Base-by-base conservation (phyloP, 2,888 invertebrate species). In the Drosophila anomalata region DNA sequence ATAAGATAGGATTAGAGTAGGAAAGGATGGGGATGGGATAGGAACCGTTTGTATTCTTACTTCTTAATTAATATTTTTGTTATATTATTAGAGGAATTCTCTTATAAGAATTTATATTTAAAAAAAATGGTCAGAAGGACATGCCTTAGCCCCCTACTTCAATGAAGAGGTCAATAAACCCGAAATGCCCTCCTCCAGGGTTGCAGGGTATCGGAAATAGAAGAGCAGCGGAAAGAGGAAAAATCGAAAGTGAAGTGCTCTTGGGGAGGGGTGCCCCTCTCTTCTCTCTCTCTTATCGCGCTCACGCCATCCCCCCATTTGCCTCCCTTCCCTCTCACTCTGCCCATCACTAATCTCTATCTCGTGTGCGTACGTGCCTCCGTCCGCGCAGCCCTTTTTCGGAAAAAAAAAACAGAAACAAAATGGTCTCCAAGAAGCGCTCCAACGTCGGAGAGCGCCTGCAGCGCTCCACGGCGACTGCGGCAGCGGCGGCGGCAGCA, bases 391-490 rank as follows among this genome's bases (percentile, higher is more conserved):
- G 62, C 67, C 60, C 77, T 51, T 41, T 33, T 36, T 3, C n/a
- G 7, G 6, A n/a, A 36, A n/a, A 14, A n/a, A n/a, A 36, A n/a
- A 36, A 4, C 36, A 6, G n/a, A 36, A n/a, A 17, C 17, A 46
- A 53, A 51, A 91, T 91, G 90, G 91, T 90, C 78, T 89, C 91
- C 60, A 91, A 91, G 76, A 90, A 91, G 76, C 90, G 91, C 61
- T 81, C 87, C 74, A 85, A 80, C 70, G 90, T 85, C 63, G 90
- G 89, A 36, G 91, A 90, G 75, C 90, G 90, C 66, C 81, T 87
- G 63, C 90, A 90, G 70, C 89, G 90, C 51, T 69, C 85, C 3
- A 69, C 83, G 24, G 53, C 80, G 42, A 60, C 58, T 50, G 55
- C 79, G 42, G 57, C 76, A 5, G 57, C 76, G 7, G 72, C 86